Evolutionary conservation across 2,888 invertebrate genomes (phyloP).

Genomic region (Galerucella nymphaeae): DNA sequence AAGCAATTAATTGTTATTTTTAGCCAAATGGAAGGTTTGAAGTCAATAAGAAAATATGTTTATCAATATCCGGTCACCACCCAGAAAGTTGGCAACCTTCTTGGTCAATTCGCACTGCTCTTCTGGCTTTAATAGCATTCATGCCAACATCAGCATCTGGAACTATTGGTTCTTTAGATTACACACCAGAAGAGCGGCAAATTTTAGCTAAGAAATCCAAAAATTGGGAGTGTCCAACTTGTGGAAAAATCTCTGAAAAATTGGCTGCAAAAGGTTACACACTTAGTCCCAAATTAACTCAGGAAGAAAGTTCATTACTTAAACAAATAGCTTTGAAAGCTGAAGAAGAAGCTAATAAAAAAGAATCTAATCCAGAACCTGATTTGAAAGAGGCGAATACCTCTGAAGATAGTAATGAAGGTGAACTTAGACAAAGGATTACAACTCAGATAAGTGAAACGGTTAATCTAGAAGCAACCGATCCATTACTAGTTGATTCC

Average conservation of each 20-base stretch:
- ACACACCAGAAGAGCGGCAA: slow-evolving; percentile 85
- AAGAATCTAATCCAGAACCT: slow-evolving; percentile 41
- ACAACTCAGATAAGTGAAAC: slow-evolving; percentile 11
- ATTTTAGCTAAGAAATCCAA: slow-evolving; percentile 79
- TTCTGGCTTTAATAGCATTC: slow-evolving; percentile 92
- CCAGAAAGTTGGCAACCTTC: slow-evolving; percentile 99
- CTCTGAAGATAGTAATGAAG: slow-evolving; percentile 45
- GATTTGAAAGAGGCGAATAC: slow-evolving; percentile 56
- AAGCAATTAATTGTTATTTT: slow-evolving; percentile 1
- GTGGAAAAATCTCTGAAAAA: slow-evolving; percentile 71
- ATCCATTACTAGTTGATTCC: slow-evolving; percentile 53
- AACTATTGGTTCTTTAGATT: slow-evolving; percentile 92
- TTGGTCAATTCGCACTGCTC: slow-evolving; percentile 94
- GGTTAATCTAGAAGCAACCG: slow-evolving; percentile 25
- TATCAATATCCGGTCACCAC: slow-evolving; percentile 95
- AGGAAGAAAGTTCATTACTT: slow-evolving; percentile 68
- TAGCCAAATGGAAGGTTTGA: slow-evolving; percentile 95
- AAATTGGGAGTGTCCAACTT: slow-evolving; percentile 73
- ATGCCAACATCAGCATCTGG: slow-evolving; percentile 93
- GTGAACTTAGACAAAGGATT: slow-evolving; percentile 46
- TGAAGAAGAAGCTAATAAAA: slow-evolving; percentile 60
- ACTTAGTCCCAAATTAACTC: slow-evolving; percentile 60
- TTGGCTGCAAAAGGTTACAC: slow-evolving; percentile 63
- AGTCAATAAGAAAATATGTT: slow-evolving; percentile 92
- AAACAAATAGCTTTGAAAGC: slow-evolving; percentile 68